These are phyloP conservation scores for Ditylenchus weischeri DNA, from an alignment of 2,888 invertebrate species.

Conservation along the genomic window DNA sequence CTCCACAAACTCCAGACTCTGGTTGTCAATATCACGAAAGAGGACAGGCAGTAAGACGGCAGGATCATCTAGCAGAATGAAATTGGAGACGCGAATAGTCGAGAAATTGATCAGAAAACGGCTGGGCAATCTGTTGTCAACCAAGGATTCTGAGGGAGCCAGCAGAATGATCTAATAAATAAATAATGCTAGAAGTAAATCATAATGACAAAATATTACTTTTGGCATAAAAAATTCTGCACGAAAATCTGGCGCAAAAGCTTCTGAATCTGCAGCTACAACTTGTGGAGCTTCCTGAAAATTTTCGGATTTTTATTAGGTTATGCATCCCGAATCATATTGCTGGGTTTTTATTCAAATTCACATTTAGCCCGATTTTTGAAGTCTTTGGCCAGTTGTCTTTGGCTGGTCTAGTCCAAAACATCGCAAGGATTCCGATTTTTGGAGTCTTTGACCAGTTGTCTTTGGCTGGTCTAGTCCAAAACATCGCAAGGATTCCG, in stretches of 20 bases:
- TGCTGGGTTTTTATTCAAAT: too few relatives aligned
- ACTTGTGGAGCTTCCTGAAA: conserved; percentile 32
- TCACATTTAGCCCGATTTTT: too few relatives aligned
- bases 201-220: conserved; percentile 64
- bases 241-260: conserved; percentile 60
- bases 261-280: conserved; percentile 1
- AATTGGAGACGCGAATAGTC: conserved; percentile 21
- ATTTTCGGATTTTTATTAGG: not conserved
- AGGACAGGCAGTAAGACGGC: conserved; percentile 11
- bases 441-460: too few relatives aligned
- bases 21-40: conserved; percentile 4
- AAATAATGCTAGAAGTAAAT: not conserved
- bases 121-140: conserved; percentile 16
- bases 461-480: too few relatives aligned
- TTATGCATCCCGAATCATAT: too few relatives aligned
- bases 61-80: conserved; percentile 18
- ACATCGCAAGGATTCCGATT: too few relatives aligned
- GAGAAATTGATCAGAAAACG: conserved; percentile 21
- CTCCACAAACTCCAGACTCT: conserved; percentile 8
- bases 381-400: too few relatives aligned
- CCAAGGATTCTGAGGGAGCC: not conserved
- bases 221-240: conserved; percentile 89
- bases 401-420: too few relatives aligned
- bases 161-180: not conserved
- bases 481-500: too few relatives aligned